Evolutionary conservation across 1,140 invertebrate species (phyloP), one percentile per base, ranked within the genome.

Genomic region (Pristionchus pacificus): DNA sequence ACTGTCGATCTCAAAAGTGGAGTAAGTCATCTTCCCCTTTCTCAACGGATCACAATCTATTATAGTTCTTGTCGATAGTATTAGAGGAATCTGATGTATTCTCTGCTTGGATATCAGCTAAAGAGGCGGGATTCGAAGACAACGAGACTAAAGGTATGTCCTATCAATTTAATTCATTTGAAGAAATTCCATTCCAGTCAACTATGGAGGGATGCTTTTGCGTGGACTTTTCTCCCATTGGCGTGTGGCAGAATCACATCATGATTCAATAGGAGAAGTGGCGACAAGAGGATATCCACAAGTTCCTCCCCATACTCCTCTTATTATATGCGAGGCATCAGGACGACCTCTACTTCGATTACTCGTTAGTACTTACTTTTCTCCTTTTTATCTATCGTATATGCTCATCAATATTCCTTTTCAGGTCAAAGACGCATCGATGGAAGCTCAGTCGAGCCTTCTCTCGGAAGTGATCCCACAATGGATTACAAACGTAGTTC

Each of bases 1-100:
- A 95, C 92, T 80, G 93, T 98, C 65, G 96, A 98, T 87, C 88
- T 98, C 3, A 98, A 98, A 87, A 97, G 94, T 72, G 97, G 96
- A 70, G 91, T 93, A 86, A 84, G 88, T 87, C 61, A 63, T 67
- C 49, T 10, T 19, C 60, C 25, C 15, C 33, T 27, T 60, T 28
- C 49, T 38, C 13, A 38, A 24, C 63, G 31, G 2, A 2, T 58
- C 60, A 65, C 65, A 77, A 70, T 74, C 59, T 59, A 84, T 86
- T 25, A n/a, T 77, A 93, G 91, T 93, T 98, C 91, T 86, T 98
- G 72, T 97, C 95, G 3, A 95, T 99, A 83, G 95, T 97, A 83
- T 87, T 99, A 76, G 96, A 98, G 84, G 96, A 99, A 87, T 92
- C 92, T 1, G 96, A 99, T 82, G 97, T 94, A 84, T 93, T 98